These are phyloP conservation scores for Drosophila novamexicana DNA, from an alignment of 1,140 invertebrate genomes.

Conservation along the genomic window DNA sequence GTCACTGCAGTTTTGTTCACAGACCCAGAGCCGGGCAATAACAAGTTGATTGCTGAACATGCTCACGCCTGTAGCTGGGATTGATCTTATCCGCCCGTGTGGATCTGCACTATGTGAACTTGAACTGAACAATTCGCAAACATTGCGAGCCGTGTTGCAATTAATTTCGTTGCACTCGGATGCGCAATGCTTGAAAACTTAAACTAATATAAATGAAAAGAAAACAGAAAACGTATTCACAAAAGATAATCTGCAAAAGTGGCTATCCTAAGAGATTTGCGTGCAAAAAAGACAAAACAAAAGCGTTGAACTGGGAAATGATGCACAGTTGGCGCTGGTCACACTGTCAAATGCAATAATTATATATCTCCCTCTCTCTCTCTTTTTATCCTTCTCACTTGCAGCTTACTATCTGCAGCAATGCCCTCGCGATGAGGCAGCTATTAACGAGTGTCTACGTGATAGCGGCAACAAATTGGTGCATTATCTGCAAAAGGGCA, in stretches of 20 bases:
- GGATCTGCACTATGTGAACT: conserved; percentile 51
- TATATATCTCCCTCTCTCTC: background rate
- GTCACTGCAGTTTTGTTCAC: background rate
- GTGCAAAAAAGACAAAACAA: conserved; percentile 5
- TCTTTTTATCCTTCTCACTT: conserved; percentile 30
- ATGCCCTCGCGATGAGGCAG: conserved; percentile 88
- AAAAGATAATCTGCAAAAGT: conserved; percentile 18
- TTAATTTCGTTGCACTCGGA: conserved; percentile 48
- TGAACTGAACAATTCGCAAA: conserved; percentile 46
- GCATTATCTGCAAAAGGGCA: conserved; percentile 88
- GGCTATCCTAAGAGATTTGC: conserved; percentile 16
- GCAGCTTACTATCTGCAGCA: conserved; percentile 88
- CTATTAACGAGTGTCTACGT: conserved; percentile 90
- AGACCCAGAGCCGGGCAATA: background rate
- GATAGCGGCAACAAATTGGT: conserved; percentile 90
- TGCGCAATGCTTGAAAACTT: conserved; percentile 46
- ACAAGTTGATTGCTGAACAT: conserved; percentile 18
- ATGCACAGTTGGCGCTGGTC: background rate
- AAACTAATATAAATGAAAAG: conserved; percentile 25
- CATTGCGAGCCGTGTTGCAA: conserved; percentile 22
- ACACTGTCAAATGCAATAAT: background rate
- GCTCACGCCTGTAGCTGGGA: conserved; percentile 13
- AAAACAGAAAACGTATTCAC: conserved; percentile 12
- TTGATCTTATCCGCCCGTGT: conserved; percentile 26
- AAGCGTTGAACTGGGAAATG: conserved; percentile 36